These are phyloP conservation scores for Gobionotothen gibberifrons DNA, from an alignment of 2,797 vertebrate genomes.

Conservation along the genomic window DNA sequence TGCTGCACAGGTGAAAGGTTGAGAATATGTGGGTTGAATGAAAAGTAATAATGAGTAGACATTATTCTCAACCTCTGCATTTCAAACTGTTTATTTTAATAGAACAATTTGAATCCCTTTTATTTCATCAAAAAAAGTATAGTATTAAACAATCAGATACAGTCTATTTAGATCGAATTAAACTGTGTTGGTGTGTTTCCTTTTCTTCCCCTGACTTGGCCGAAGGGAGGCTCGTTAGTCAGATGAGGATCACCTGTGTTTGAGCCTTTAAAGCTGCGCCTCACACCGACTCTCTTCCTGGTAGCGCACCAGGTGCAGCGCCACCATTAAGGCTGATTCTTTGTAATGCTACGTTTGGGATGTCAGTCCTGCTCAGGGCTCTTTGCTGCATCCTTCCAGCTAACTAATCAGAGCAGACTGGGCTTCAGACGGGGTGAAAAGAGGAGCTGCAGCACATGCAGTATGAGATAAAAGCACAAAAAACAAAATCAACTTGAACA, in stretches of 20 bases:
- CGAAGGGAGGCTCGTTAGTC: conserved; percentile 17
- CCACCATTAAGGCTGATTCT: too few relatives aligned
- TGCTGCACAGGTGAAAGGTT: conserved; percentile 10
- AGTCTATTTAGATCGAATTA: too few relatives aligned
- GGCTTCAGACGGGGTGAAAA: too few relatives aligned
- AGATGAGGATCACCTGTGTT: conserved; percentile 32
- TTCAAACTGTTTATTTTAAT: background rate
- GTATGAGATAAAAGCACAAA: too few relatives aligned
- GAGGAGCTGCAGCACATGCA: too few relatives aligned
- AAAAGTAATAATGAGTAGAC: conserved; percentile 51
- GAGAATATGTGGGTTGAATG: conserved; percentile 28
- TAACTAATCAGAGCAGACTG: too few relatives aligned
- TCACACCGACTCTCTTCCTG: background rate
- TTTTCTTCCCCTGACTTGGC: conserved; percentile 1
- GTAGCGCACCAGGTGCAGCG: too few relatives aligned
- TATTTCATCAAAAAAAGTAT: background rate
- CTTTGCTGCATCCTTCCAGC: too few relatives aligned
- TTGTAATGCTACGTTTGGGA: too few relatives aligned
- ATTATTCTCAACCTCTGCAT: conserved; percentile 19
- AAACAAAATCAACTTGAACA: too few relatives aligned
- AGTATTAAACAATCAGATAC: background rate
- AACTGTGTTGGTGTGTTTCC: background rate
- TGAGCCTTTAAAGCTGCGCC: conserved; percentile 3
- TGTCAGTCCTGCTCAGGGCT: too few relatives aligned
- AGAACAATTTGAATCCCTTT: background rate